These are phyloP conservation scores for Celastrina argiolus DNA, from an alignment of 2,888 invertebrate genomes.

Conservation along the genomic window DNA sequence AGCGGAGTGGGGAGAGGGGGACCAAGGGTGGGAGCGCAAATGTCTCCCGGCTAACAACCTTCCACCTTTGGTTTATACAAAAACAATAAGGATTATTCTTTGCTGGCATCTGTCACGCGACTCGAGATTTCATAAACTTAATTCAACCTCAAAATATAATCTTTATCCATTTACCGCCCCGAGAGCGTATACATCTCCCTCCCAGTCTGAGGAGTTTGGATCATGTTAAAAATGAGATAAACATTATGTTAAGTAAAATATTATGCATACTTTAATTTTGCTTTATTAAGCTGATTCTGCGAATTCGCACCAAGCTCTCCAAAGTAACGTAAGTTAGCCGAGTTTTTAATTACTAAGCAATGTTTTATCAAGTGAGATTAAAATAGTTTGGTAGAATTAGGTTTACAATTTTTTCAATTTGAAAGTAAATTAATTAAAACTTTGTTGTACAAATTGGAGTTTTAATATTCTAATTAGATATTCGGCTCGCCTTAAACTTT, in stretches of 20 bases:
- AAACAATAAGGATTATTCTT: constrained; percentile 24
- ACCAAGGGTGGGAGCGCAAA: constrained; percentile 57
- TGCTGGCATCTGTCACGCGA: constrained; percentile 13
- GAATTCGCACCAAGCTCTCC: background rate
- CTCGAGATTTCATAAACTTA: constrained; percentile 17
- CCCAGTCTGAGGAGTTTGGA: background rate
- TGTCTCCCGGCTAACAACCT: constrained; percentile 56
- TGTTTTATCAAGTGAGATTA: background rate
- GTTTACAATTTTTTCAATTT: background rate
- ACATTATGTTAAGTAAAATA: background rate
- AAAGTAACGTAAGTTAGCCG: background rate
- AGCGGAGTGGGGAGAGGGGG: background rate
- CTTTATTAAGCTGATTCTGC: background rate
- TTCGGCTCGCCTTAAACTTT: no score
- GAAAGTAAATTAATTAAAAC: background rate
- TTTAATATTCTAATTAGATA: no score
- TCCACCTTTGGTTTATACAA: constrained; percentile 28
- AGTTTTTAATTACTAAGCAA: background rate
- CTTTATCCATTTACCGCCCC: background rate
- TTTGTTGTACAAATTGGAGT: background rate
- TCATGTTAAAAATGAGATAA: background rate
- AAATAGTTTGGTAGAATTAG: background rate
- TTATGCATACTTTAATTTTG: background rate
- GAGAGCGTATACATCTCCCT: background rate
- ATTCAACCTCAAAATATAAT: constrained; percentile 19